Evolutionary conservation across 2,797 vertebrate genomes (phyloP).

Genomic region (Pseudopleuronectes americanus): DNA sequence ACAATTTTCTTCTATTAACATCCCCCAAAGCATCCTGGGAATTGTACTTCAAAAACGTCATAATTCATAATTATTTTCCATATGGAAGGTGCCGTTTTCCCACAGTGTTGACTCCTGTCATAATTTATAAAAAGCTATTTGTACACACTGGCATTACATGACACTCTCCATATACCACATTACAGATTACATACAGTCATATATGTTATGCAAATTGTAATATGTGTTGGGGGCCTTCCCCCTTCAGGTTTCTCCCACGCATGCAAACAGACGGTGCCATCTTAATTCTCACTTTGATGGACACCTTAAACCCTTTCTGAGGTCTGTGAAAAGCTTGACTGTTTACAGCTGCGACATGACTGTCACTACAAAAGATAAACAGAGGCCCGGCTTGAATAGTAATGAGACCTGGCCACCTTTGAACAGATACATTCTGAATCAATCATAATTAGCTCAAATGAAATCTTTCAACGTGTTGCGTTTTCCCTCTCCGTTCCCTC

Average conservation of each 20-base stretch:
- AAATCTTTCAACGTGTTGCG: slow-evolving; percentile 62
- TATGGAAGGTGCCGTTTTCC: no score
- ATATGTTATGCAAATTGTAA: neutral
- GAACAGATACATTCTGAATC: slow-evolving; percentile 56
- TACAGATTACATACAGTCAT: neutral
- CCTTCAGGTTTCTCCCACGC: neutral
- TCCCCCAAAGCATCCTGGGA: no score
- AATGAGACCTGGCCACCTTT: slow-evolving; percentile 51
- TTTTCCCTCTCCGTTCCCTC: slow-evolving; percentile 20
- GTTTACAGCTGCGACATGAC: slow-evolving; percentile 45
- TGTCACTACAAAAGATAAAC: slow-evolving; percentile 40
- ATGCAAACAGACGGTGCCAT: neutral
- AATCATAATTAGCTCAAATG: slow-evolving; percentile 70
- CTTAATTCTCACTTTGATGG: slow-evolving; percentile 39
- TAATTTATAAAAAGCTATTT: no score
- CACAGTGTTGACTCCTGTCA: neutral
- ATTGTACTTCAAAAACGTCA: no score
- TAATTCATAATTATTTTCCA: neutral
- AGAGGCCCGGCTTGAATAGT: slow-evolving; percentile 42
- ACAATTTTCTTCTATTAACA: no score
- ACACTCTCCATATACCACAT: neutral
- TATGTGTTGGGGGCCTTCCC: neutral
- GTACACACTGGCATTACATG: neutral
- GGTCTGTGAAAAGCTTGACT: slow-evolving; percentile 15
- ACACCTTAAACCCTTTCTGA: slow-evolving; percentile 6